phyloP scores from a whole-genome alignment of 2,888 invertebrate genomes.

The Melieria picta region DNA sequence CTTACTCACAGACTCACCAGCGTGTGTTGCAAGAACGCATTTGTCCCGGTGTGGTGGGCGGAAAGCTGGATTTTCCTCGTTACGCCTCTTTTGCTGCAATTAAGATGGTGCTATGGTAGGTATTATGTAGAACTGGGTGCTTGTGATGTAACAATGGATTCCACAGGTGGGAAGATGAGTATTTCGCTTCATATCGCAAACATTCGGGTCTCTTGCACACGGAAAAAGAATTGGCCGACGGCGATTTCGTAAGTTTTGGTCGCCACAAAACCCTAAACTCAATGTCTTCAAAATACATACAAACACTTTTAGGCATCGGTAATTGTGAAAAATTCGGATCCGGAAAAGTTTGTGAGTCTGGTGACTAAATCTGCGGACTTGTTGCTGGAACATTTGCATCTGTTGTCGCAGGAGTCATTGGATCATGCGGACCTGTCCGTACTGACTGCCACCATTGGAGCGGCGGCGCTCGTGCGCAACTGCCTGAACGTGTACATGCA shows the following conservation, averaged over 20 bases:
- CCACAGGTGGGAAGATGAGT: conserved; percentile 79
- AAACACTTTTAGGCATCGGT: conserved; percentile 58
- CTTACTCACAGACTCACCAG: conserved; percentile 71
- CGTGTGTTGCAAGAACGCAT: conserved; percentile 81
- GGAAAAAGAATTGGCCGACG: conserved; percentile 60
- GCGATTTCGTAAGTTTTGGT: conserved; percentile 55
- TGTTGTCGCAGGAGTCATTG: conserved; percentile 82
- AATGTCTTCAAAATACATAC: too few relatives aligned
- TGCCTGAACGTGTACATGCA: conserved; percentile 82
- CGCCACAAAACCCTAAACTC: too few relatives aligned
- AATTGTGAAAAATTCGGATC: conserved; percentile 80
- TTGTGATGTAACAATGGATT: conserved; percentile 1
- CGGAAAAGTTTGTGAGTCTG: conserved; percentile 78
- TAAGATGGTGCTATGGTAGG: conserved; percentile 81
- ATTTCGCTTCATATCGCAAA: conserved; percentile 78
- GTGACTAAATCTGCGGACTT: conserved; percentile 79
- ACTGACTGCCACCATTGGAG: conserved; percentile 82
- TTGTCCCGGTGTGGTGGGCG: conserved; percentile 83
- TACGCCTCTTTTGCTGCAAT: conserved; percentile 86
- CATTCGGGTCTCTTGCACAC: conserved; percentile 69
- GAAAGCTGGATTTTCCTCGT: conserved; percentile 82
- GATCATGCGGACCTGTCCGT: conserved; percentile 87
- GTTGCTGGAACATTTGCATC: conserved; percentile 79
- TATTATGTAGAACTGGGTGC: background rate
- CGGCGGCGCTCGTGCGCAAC: conserved; percentile 81